These are phyloP conservation scores for Gryllus bimaculatus DNA, from an alignment of 1,140 invertebrate genomes.

Conservation along the genomic window DNA sequence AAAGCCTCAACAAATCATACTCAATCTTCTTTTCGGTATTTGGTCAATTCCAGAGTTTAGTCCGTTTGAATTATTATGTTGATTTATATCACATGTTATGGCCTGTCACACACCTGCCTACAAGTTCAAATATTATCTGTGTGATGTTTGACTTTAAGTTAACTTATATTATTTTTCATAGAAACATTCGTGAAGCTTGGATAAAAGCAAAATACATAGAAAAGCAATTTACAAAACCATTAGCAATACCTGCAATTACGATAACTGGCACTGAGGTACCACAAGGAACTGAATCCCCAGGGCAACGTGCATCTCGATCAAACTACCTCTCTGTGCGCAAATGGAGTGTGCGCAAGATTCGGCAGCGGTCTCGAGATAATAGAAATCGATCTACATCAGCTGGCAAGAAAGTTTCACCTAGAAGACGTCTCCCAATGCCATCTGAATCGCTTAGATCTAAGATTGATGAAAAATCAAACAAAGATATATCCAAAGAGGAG, in stretches of 20 bases:
- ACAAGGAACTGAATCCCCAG: slow-evolving; percentile 25
- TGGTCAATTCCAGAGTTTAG: background rate
- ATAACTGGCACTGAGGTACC: slow-evolving; percentile 23
- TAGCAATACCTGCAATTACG: slow-evolving; percentile 26
- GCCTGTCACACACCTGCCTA: too few relatives aligned
- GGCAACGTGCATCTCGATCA: slow-evolving; percentile 24
- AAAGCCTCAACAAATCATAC: background rate
- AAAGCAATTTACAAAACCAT: slow-evolving; percentile 44
- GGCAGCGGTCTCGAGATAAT: slow-evolving; percentile 41
- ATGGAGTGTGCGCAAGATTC: slow-evolving; percentile 55
- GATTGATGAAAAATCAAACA: background rate
- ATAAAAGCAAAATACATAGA: slow-evolving; percentile 71
- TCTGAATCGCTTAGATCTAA: background rate
- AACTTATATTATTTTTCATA: slow-evolving; percentile 28
- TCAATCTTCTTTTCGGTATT: background rate
- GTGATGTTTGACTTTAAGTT: too few relatives aligned
- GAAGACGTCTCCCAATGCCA: background rate
- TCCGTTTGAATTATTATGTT: too few relatives aligned
- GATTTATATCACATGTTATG: too few relatives aligned
- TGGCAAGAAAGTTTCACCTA: slow-evolving; percentile 7
- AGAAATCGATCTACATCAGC: slow-evolving; percentile 27
- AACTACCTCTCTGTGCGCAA: slow-evolving; percentile 38
- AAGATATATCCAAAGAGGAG: slow-evolving; percentile 1
- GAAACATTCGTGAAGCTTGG: slow-evolving; percentile 60
- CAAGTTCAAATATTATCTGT: too few relatives aligned